Conservation (phyloP, 1,140 invertebrate species). For the Aphis craccivora region DNA sequence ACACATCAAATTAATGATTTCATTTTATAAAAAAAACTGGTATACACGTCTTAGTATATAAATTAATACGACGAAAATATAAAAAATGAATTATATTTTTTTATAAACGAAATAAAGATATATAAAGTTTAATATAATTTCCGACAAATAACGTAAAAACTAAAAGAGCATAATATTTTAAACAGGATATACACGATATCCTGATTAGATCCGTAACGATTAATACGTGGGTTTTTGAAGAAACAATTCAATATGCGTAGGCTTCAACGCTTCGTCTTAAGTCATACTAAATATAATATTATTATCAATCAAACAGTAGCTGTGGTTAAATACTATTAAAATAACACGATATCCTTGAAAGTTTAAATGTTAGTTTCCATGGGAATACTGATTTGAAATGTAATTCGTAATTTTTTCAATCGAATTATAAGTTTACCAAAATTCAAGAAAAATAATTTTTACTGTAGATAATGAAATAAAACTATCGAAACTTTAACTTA, state of each 20-base stretch:
- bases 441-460: not conserved
- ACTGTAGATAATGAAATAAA: not conserved
- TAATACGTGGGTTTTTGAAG: conserved; percentile 12
- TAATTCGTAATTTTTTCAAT: not conserved
- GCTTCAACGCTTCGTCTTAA: not conserved
- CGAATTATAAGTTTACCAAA: not conserved
- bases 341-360: not conserved
- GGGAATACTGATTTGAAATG: not conserved
- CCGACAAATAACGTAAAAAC: not conserved
- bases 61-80: not conserved
- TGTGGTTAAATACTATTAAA: not conserved
- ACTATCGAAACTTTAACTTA: not conserved
- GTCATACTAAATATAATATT: not conserved
- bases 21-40: not conserved
- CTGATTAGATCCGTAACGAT: not conserved
- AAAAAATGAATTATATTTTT: not conserved
- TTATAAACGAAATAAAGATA: not conserved
- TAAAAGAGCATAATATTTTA: not conserved
- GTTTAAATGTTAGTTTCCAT: not conserved
- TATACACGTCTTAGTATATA: not conserved
- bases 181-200: not conserved
- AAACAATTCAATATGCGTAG: conserved; percentile 24
- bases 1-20: not conserved
- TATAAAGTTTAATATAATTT: not conserved
- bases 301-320: conserved; percentile 1